Evolutionary conservation across 2,797 vertebrate genomes (phyloP), one percentile per base, ranked within the genome.

Genomic region (Delichon dasypus): DNA sequence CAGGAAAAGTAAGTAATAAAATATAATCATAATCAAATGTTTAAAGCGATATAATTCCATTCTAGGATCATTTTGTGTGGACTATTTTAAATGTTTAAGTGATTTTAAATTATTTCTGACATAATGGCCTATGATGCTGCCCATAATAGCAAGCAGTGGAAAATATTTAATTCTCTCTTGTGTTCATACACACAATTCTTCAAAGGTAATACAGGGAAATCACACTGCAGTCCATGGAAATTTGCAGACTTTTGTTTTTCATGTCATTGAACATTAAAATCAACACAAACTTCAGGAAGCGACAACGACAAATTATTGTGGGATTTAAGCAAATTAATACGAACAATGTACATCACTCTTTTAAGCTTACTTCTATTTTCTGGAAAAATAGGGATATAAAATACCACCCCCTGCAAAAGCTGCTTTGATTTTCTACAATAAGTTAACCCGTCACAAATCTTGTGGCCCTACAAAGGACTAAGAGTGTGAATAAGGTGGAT

Each of bases 1-100:
- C 95, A 38, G 91, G 94, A 97, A 97, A 98, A 97, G 96, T 97
- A 98, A 98, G 98, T 98, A 98, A 97, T 97, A 97, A 94, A 98
- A 96, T 94, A 94, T 97, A 97, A 98, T 97, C 92, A 96, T 91
- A 94, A 96, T 94, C 29, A 55, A 74, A 96, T 70, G 34, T 66
- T 97, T 95, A 96, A 96, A 96, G 92, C 29, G 3, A 92, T 90
- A 86, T 95, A 96, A 97, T 96, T 97, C 60, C 40, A 93, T 97
- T 96, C 97, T 88, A 92, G 88, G 79, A 97, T 93, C 10, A 20
- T 93, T 97, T 97, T 54, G 89, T 90, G 94, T 94, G 90, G 94
- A 95, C 74, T 95, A 38, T 92, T 93, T 95, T 89, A 97, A 96
- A 96, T 89, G 84, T 95, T 97, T 97, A 97, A 97, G 93, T 94